Percentiles rank a stretch among this genome's conserved stretches.
phyloP scores from a whole-genome alignment of 2,888 invertebrate species.

The Cerastis leucographa region DNA sequence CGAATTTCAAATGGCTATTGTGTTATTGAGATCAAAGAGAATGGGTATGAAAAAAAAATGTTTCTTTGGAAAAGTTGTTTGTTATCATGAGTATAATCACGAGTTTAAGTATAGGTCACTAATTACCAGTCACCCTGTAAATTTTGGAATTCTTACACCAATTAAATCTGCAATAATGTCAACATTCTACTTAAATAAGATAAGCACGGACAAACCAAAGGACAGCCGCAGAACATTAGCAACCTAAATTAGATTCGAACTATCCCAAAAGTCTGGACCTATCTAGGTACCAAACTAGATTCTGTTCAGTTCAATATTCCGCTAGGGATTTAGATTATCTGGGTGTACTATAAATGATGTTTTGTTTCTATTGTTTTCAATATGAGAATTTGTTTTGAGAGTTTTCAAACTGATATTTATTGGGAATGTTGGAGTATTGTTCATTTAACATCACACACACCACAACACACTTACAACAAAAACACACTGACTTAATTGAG shows the following conservation, averaged over 20 bases:
- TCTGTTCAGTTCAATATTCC: constrained; percentile 24
- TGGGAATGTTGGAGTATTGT: background rate
- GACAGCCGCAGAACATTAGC: constrained; percentile 7
- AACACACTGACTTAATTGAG: no score
- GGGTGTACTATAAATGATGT: background rate
- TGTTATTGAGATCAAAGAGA: no score
- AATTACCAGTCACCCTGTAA: no score
- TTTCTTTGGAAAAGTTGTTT: no score
- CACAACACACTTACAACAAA: no score
- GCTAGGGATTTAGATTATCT: constrained; percentile 8
- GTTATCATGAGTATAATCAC: no score
- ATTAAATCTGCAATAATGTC: no score
- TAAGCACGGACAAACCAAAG: background rate
- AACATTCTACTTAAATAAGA: background rate
- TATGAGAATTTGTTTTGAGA: background rate
- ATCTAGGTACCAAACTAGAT: constrained; percentile 15
- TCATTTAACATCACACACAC: no score
- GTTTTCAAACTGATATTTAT: background rate
- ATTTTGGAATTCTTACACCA: no score
- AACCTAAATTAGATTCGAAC: constrained; percentile 37
- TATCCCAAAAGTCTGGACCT: constrained; percentile 19
- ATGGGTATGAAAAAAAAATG: no score
- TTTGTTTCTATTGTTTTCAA: background rate
- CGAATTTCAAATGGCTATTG: no score
- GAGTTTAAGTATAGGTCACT: no score